phyloP scores from a whole-genome alignment of 92 coral and sea anemone genomes.

The Umimayanthus chanpuru region DNA sequence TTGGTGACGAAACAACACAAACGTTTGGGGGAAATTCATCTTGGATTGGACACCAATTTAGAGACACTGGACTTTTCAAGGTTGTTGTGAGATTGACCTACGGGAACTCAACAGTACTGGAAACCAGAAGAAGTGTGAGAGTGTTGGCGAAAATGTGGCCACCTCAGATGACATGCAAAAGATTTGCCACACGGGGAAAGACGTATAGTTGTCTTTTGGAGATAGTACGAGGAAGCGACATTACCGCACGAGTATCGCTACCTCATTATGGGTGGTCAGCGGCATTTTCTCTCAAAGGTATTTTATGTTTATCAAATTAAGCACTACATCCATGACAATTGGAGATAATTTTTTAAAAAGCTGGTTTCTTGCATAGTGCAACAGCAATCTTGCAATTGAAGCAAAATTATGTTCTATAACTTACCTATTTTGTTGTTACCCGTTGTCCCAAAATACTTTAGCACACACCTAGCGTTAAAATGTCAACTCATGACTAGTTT shows the following conservation, averaged over 20 bases:
- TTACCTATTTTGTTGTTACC: too few relatives aligned
- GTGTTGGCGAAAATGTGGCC: constrained; percentile 47
- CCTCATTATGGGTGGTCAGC: constrained; percentile 3
- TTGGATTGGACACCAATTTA: constrained; percentile 47
- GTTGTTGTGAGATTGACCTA: constrained; percentile 44
- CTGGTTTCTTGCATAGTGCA: too few relatives aligned
- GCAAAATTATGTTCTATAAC: too few relatives aligned
- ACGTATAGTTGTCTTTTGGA: not conserved
- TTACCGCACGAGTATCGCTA: constrained; percentile 35
- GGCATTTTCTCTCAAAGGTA: constrained; percentile 20
- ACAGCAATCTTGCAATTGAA: too few relatives aligned
- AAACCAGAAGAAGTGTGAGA: constrained; percentile 55
- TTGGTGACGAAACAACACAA: constrained; percentile 65
- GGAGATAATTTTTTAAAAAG: not conserved
- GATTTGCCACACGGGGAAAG: not conserved
- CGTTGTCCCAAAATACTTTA: too few relatives aligned
- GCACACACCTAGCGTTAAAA: too few relatives aligned
- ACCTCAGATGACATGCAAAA: constrained; percentile 35
- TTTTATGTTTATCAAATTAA: not conserved
- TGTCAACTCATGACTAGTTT: too few relatives aligned
- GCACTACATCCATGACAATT: not conserved
- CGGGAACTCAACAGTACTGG: constrained; percentile 37
- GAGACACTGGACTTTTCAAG: constrained; percentile 52
- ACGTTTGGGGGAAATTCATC: not conserved
- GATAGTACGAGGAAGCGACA: constrained; percentile 36